phyloP scores from a whole-genome alignment of 2,797 vertebrate species.

The Pipistrellus pygmaeus region DNA sequence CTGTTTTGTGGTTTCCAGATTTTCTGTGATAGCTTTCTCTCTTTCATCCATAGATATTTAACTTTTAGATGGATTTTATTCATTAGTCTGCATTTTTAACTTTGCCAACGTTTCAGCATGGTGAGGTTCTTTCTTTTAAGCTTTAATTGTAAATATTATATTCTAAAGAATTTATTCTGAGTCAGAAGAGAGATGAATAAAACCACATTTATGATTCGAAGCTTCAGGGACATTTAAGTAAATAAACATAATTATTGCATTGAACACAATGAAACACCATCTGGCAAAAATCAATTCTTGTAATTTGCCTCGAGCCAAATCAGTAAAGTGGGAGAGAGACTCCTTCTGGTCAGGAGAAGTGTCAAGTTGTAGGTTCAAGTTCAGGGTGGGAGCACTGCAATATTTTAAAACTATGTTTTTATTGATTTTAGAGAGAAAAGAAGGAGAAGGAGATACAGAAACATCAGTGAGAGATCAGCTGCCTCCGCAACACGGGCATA shows the following conservation, averaged over 20 bases:
- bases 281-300: background rate
- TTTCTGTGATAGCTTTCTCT: background rate
- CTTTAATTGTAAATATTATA: background rate
- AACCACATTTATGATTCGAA: background rate
- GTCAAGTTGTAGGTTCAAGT: background rate
- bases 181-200: constrained; percentile 28
- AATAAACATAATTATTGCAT: constrained; percentile 31
- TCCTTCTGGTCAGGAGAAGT: background rate
- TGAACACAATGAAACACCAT: constrained; percentile 26
- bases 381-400: background rate
- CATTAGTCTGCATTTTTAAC: background rate
- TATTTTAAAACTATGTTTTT: background rate
- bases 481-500: background rate
- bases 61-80: constrained; percentile 49
- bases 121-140: background rate
- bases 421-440: background rate
- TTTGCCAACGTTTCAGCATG: background rate
- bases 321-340: background rate
- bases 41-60: constrained; percentile 3
- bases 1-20: background rate
- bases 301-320: constrained; percentile 4
- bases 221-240: constrained; percentile 29
- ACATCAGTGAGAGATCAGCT: background rate
- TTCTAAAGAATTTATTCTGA: constrained; percentile 55
- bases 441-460: background rate